Base-by-base conservation (phyloP, 1,140 invertebrate species). In the Archivesica marissinica region DNA sequence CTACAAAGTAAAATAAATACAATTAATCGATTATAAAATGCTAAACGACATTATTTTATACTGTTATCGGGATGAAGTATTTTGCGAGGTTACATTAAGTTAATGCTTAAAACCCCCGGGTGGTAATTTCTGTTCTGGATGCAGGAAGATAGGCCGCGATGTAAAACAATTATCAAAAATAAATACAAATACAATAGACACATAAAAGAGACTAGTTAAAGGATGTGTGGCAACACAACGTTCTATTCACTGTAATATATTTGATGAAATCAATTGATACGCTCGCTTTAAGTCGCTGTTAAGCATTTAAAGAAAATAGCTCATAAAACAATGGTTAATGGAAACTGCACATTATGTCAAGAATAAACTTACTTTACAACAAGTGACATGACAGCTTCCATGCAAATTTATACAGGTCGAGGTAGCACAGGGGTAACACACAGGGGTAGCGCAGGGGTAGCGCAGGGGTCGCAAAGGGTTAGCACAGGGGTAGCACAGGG, bases 161-260 rank as follows among this genome's bases (percentile, higher is more conserved):
- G 41, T 68, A 79, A 79, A 79, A 64, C 77, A 79, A 79, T 79
- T 68, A 79, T 79, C 77, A 61, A 44, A 39, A 64, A 41, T 78
- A 59, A 61, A 44, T 54, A 50, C 47, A 78, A 78, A 61, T 44
- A 54, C 13, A 44, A 41, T 11, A 61, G n/a, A 59, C 25, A 61
- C 54, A 64, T 78, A 28, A 78, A 78, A 61, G 76, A 28, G 25
- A 79, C 47, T 44, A 30, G 59, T 15, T 47, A 68, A 79, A 47
- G 50, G 23, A 64, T 47, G 1, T 72, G 39, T 72, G 50, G 15
- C 47, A 38, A 47, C 47, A 39, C 7, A 70, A 23, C 23, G 23
- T 35, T 6, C 25, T 6, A 44, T 41, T 70, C 25, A 44, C 25
- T 25, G 9, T 11, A 44, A 70, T 25, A 35, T 70, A 70, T 47